Evolutionary conservation across 30 jellyfish, hydroid and myxozoan species (phyloP), one percentile per base, ranked within the genome.

Genomic region (Cassiopea andromeda): DNA sequence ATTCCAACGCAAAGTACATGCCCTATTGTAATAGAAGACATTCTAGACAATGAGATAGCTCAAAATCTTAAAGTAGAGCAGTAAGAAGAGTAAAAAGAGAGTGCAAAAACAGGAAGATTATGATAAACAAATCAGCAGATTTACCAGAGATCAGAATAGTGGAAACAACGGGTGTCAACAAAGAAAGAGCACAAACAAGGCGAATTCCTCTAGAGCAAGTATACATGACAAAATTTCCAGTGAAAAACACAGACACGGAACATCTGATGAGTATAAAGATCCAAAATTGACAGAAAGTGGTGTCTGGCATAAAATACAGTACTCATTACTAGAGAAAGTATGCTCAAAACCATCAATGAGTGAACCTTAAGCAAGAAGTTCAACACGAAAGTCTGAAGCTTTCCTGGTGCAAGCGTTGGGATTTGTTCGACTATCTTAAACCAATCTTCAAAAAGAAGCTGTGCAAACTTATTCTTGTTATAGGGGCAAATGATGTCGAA

Each of bases 321-420:
- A 14, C 75, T 66, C 7, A 66, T 66, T 3, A 66, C 75, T 13
- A 19, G 75, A 66, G 75, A 66, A 2, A 66, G 75, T 66, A 66
- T 66, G 75, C 75, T 66, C 75, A 66, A 7, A 66, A 66, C 7
- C 15, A 66, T 66, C 75, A 66, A 66, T 66, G 75, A 66, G 75
- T 19, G 75, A 2, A 66, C 75, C 45, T 6, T 66, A 66, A 66
- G 75, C 75, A 66, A 66, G 75, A 66, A 66, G 6, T 66, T 66
- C 45, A 66, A 66, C 7, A 66, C 75, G 45, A 66, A 66, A 66
- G 75, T 66, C 15, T 19, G 75, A 7, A 66, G 75, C 18, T 66
- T 66, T 66, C 75, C 75, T 66, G 75, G 75, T 4, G 75, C 7
- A 66, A 6, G 75, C 6, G 38, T 66, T 19, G 75, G 75, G 75